These are phyloP conservation scores for Phenganax marumi DNA, from an alignment of 92 coral and sea anemone genomes.

Conservation along the genomic window DNA sequence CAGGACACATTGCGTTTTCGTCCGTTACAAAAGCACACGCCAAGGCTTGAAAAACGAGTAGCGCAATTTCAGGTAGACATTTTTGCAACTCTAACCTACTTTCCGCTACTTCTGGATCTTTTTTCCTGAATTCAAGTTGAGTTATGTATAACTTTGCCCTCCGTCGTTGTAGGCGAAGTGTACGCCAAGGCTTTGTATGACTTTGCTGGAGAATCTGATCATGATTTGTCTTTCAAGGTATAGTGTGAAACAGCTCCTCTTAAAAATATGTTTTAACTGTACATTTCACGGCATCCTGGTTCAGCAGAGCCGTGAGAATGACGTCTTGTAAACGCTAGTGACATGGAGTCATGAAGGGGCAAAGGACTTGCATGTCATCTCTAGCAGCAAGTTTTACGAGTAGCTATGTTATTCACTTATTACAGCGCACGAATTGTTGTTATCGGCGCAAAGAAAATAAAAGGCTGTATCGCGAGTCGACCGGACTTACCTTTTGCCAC, in stretches of 20 bases:
- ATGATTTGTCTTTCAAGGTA: slow-evolving; percentile 86
- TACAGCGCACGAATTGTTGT: too few species aligned
- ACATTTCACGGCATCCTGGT: neutral
- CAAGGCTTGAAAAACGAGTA: too few species aligned
- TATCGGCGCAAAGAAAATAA: too few species aligned
- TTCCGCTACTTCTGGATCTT: neutral
- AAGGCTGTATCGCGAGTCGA: too few species aligned
- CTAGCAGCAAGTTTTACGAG: too few species aligned
- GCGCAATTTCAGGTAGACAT: too few species aligned
- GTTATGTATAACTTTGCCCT: neutral
- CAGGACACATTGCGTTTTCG: too few species aligned
- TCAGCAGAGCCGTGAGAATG: neutral
- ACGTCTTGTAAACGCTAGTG: neutral
- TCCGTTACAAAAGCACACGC: too few species aligned
- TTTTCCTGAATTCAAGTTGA: neutral
- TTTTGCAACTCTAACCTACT: neutral
- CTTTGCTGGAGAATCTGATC: slow-evolving; percentile 76
- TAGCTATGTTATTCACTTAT: too few species aligned
- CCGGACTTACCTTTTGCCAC: too few species aligned
- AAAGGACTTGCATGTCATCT: neutral
- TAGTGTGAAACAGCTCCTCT: neutral
- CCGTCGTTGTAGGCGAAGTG: neutral
- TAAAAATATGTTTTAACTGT: neutral
- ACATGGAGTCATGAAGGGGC: neutral
- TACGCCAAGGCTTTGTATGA: slow-evolving; percentile 84